These are phyloP conservation scores for Trachurus trachurus DNA, from an alignment of 2,797 vertebrate genomes.

Conservation along the genomic window DNA sequence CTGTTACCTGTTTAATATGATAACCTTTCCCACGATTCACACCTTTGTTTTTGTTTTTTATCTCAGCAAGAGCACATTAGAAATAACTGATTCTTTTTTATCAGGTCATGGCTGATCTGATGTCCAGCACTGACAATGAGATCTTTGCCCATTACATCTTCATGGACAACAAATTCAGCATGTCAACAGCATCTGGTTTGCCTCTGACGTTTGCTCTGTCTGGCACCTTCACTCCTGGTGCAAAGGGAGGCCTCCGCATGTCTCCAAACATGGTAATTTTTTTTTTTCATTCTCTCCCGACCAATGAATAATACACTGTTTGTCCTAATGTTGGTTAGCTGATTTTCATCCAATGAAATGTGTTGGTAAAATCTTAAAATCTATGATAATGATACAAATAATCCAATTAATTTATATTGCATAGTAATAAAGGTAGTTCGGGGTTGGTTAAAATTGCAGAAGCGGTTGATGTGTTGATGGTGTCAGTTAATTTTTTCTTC, in stretches of 20 bases:
- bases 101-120: constrained; percentile 84
- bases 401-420: no score
- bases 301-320: neutral
- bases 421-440: neutral
- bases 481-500: neutral
- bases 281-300: neutral
- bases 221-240: constrained; percentile 89
- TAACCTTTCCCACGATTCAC: neutral
- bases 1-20: neutral
- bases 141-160: constrained; percentile 95
- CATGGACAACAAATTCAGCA: constrained; percentile 93
- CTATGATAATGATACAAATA: neutral
- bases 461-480: neutral
- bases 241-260: constrained; percentile 84
- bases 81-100: constrained; percentile 32
- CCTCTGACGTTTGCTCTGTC: constrained; percentile 92
- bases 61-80: neutral
- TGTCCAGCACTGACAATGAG: constrained; percentile 84
- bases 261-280: constrained; percentile 78
- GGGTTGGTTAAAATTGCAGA: neutral
- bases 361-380: neutral
- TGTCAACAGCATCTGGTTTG: constrained; percentile 91
- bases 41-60: neutral
- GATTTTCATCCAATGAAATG: constrained; percentile 8
- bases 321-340: neutral